Conservation (phyloP, 1,140 invertebrate species). For the Monochamus saltuarius region DNA sequence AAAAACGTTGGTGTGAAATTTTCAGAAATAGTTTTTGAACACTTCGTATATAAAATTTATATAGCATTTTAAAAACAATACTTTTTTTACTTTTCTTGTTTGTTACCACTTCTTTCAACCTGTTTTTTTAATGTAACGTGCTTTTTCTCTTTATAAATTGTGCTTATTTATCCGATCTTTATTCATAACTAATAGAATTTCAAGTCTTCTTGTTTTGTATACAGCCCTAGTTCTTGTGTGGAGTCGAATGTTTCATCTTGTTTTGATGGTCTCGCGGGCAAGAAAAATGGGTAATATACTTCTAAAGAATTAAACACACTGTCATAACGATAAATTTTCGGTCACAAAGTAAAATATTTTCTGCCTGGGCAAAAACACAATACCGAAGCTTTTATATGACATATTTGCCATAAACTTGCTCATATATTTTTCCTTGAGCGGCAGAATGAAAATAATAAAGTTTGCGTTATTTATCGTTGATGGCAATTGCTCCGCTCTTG, state of each 20-base stretch:
- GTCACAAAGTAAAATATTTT: slow-evolving; percentile 23
- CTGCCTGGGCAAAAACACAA: slow-evolving; percentile 18
- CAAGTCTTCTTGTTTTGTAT: too few species aligned
- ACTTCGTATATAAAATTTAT: too few species aligned
- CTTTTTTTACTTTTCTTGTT: too few species aligned
- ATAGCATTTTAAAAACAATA: too few species aligned
- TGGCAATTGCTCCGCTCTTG: slow-evolving; percentile 11
- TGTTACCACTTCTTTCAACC: too few species aligned
- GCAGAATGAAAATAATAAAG: slow-evolving; percentile 27
- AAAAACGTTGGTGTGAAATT: too few species aligned
- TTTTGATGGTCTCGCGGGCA: slow-evolving; percentile 12
- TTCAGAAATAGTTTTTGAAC: too few species aligned
- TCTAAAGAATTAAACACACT: slow-evolving; percentile 22
- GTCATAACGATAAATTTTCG: slow-evolving; percentile 23
- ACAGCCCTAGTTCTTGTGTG: too few species aligned
- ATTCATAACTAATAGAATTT: too few species aligned
- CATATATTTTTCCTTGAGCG: slow-evolving; percentile 18
- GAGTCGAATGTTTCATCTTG: slow-evolving; percentile 20
- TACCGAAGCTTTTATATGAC: slow-evolving; percentile 24
- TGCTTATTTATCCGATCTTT: too few species aligned
- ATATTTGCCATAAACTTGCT: slow-evolving; percentile 18
- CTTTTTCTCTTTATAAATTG: too few species aligned
- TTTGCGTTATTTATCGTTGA: slow-evolving; percentile 17
- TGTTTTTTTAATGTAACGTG: too few species aligned
- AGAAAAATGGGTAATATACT: slow-evolving; percentile 23